phyloP scores from a whole-genome alignment of 2,797 vertebrate genomes.

The Australoheros facetus region DNA sequence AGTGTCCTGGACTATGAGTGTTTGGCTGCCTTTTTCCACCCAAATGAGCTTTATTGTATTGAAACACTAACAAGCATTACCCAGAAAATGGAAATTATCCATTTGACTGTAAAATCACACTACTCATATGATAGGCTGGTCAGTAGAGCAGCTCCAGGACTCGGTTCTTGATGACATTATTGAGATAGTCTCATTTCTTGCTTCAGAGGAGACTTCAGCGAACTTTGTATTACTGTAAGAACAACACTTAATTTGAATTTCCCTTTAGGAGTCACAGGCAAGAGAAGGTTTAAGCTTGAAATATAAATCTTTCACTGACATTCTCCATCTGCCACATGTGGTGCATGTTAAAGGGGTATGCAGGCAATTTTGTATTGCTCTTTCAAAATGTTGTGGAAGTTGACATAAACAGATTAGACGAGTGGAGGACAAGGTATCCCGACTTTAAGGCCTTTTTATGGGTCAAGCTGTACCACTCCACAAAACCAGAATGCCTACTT shows the following conservation, averaged over 20 bases:
- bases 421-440: background rate
- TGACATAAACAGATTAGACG: background rate
- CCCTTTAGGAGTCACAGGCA: conserved; percentile 5
- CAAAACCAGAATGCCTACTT: background rate
- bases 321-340: conserved; percentile 7
- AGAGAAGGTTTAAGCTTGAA: background rate
- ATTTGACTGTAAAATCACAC: conserved; percentile 39
- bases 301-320: background rate
- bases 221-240: conserved; percentile 44
- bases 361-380: background rate
- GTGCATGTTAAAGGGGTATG: background rate
- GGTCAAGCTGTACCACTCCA: background rate
- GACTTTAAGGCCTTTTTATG: background rate
- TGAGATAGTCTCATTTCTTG: conserved; percentile 63
- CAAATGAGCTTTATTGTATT: conserved; percentile 48
- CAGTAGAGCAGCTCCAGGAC: conserved; percentile 46
- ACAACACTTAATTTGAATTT: conserved; percentile 33
- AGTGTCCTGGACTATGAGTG: conserved; percentile 23
- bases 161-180: conserved; percentile 53
- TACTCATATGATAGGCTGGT: conserved; percentile 31
- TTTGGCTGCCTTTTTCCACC: conserved; percentile 45
- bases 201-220: conserved; percentile 48
- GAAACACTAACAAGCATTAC: conserved; percentile 49
- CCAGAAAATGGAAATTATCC: conserved; percentile 48
- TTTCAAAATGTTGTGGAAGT: conserved; percentile 1